Evolutionary conservation across 2,888 invertebrate species (phyloP).

Genomic region (Augochlorella aurata): DNA sequence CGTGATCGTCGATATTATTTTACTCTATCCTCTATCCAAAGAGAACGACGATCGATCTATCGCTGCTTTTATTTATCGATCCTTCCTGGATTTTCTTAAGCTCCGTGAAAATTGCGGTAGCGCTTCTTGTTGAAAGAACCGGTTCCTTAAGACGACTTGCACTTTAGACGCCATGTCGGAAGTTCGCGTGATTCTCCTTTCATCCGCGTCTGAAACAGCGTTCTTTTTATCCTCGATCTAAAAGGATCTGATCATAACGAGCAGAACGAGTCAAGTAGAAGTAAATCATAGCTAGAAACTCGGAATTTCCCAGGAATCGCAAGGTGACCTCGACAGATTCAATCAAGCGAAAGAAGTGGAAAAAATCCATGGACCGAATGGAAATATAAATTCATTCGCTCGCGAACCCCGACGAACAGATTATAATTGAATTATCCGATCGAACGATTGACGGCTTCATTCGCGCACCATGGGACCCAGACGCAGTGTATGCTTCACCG

Average conservation of each 20-base stretch:
- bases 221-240: not conserved
- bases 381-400: constrained; percentile 30
- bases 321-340: not conserved
- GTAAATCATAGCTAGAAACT: not conserved
- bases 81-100: not conserved
- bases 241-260: not conserved
- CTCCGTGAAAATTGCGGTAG: not conserved
- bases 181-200: not conserved
- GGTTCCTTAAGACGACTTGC: constrained; percentile 31
- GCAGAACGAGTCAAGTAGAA: not conserved
- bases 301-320: constrained; percentile 1
- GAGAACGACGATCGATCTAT: not conserved
- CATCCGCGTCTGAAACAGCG: not conserved
- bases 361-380: not conserved
- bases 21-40: not conserved
- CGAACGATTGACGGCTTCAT: constrained; percentile 71
- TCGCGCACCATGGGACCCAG: constrained; percentile 73
- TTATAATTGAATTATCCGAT: constrained; percentile 73
- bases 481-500: constrained; percentile 40
- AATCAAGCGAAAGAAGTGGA: not conserved
- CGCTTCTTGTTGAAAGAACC: constrained; percentile 14
- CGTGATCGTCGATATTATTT: not conserved
- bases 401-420: constrained; percentile 49
- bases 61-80: not conserved
- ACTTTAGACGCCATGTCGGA: constrained; percentile 3